Percentiles rank a stretch among this genome's conserved stretches.
These are phyloP conservation scores for Vimba vimba DNA, from an alignment of 2,113 vertebrate species.

Conservation along the genomic window DNA sequence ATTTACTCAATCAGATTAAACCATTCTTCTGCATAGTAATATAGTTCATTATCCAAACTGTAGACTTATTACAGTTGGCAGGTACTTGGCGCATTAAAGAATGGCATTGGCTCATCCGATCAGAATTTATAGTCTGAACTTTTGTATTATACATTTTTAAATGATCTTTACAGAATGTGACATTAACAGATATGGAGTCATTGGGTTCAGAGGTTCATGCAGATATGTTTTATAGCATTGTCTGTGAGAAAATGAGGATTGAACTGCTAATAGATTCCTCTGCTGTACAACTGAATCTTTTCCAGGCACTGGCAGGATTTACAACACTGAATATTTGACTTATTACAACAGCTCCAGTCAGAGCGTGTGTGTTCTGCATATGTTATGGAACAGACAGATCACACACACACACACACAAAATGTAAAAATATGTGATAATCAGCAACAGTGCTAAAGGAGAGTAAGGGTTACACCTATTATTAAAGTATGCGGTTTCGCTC, in stretches of 20 bases:
- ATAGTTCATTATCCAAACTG: background rate
- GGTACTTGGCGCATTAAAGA: background rate
- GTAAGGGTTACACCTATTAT: conserved; percentile 64
- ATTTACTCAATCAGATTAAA: background rate
- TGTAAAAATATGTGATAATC: conserved; percentile 19
- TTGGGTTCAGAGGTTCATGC: conserved; percentile 20
- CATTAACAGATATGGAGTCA: background rate
- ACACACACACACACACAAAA: conserved; percentile 41
- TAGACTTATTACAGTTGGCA: background rate
- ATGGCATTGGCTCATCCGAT: background rate
- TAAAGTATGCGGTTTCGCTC: conserved; percentile 51
- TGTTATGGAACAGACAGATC: conserved; percentile 59
- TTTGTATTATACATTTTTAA: background rate
- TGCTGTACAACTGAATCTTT: conserved; percentile 20
- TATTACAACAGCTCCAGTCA: background rate
- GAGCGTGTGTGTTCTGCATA: conserved; percentile 21
- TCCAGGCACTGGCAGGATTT: conserved; percentile 19
- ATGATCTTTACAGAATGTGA: background rate
- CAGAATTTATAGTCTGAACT: background rate
- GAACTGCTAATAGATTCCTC: conserved; percentile 31
- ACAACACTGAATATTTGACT: conserved; percentile 27
- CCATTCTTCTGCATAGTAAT: background rate
- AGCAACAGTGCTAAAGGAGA: conserved; percentile 47
- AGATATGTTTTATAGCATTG: conserved; percentile 22
- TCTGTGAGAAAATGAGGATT: conserved; percentile 23